A percentile compares a stretch with the other conserved stretches of the same genome.
These are phyloP conservation scores for Atractosteus spatula DNA, from an alignment of 2,113 vertebrate species.

Conservation along the genomic window DNA sequence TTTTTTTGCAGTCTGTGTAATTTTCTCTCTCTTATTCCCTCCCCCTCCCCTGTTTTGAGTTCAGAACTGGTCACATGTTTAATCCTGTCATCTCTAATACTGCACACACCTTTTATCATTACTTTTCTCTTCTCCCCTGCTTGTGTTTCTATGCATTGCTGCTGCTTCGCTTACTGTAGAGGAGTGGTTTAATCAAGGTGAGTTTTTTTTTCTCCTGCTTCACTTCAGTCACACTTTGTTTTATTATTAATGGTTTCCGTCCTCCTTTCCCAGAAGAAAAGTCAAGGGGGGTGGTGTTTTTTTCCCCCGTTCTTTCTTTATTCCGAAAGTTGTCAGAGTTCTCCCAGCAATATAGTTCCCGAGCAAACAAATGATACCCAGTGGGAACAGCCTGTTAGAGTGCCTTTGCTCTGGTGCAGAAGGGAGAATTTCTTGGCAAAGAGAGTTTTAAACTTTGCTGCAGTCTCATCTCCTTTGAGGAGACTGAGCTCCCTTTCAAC, in stretches of 20 bases:
- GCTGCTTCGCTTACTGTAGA: slow-evolving; percentile 89
- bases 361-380: no score
- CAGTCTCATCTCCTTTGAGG: no score
- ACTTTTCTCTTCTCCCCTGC: slow-evolving; percentile 66
- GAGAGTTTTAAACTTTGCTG: no score
- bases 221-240: slow-evolving; percentile 22
- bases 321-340: background rate
- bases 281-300: background rate
- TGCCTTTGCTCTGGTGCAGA: background rate
- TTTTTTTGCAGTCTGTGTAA: slow-evolving; percentile 1
- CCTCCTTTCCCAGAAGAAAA: background rate
- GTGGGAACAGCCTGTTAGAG: background rate
- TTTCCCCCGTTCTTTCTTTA: background rate
- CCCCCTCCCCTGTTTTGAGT: slow-evolving; percentile 3
- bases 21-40: slow-evolving; percentile 1
- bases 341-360: background rate
- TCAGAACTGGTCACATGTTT: slow-evolving; percentile 30
- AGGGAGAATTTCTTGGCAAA: background rate
- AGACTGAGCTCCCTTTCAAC: no score
- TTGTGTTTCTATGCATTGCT: slow-evolving; percentile 70
- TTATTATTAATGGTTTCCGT: slow-evolving; percentile 6
- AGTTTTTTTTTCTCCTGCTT: slow-evolving; percentile 55
- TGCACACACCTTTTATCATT: slow-evolving; percentile 62
- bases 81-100: slow-evolving; percentile 31
- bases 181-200: slow-evolving; percentile 98